A percentile compares a stretch with the other conserved stretches of the same genome.
Conservation (phyloP, 2,113 vertebrate species). For the Gymnarchus niloticus region DNA sequence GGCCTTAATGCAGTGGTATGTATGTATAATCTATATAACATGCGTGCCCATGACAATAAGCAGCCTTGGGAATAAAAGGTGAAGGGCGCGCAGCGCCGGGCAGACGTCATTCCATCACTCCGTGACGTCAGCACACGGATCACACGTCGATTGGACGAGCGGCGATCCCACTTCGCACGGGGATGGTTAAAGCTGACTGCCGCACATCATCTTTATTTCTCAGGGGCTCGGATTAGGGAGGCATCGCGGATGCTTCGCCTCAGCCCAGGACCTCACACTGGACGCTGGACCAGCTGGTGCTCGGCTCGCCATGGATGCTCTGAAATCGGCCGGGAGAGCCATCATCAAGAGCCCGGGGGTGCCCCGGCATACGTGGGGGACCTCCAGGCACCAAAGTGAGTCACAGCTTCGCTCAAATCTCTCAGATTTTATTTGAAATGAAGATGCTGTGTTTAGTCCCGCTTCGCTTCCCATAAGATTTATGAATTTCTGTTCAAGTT, state of each 20-base stretch:
- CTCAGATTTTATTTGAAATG: background rate
- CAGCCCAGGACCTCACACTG: slow-evolving; percentile 18
- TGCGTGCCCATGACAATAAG: no score
- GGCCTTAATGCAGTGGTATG: no score
- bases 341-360: slow-evolving; percentile 79
- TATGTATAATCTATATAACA: background rate
- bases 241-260: background rate
- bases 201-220: slow-evolving; percentile 3
- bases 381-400: slow-evolving; percentile 77
- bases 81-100: no score
- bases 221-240: background rate
- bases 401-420: slow-evolving; percentile 26
- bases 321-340: slow-evolving; percentile 77
- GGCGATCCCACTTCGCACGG: background rate
- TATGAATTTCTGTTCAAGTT: background rate
- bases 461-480: background rate
- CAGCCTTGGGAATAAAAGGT: no score
- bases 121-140: background rate
- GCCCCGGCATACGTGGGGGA: slow-evolving; percentile 72
- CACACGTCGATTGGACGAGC: background rate
- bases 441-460: background rate
- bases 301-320: slow-evolving; percentile 65
- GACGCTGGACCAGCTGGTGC: background rate
- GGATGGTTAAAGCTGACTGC: slow-evolving; percentile 32
- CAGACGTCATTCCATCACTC: background rate